A percentile compares a stretch with the other conserved stretches of the same genome.
phyloP scores from a whole-genome alignment of 1,140 invertebrate species.

The Archivesica marissinica region DNA sequence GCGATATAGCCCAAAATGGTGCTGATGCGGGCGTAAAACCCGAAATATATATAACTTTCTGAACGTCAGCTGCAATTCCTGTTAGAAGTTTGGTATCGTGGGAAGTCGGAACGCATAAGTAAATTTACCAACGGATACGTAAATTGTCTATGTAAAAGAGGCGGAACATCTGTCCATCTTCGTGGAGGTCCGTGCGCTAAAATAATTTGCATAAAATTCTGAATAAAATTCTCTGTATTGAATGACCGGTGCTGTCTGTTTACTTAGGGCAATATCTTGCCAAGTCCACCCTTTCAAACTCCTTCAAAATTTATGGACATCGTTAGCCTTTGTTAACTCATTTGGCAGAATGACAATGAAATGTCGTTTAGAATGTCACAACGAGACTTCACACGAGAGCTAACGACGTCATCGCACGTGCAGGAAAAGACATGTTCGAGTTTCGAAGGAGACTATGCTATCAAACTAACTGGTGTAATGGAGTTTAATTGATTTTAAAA shows the following conservation, averaged over 20 bases:
- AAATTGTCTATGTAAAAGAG: conserved; percentile 15
- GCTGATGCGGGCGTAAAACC: too few species aligned
- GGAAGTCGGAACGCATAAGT: conserved; percentile 13
- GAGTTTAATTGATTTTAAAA: conserved; percentile 27
- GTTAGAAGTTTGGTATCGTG: not conserved
- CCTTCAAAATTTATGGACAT: conserved; percentile 44
- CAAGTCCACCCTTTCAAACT: conserved; percentile 31
- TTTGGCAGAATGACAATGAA: conserved; percentile 39
- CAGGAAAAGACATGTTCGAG: not conserved
- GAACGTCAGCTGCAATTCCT: too few species aligned
- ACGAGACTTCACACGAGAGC: conserved; percentile 34
- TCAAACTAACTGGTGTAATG: conserved; percentile 1
- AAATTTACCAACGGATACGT: conserved; percentile 22
- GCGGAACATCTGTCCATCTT: conserved; percentile 14
- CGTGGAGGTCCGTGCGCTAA: conserved; percentile 7
- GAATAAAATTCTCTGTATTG: conserved; percentile 13
- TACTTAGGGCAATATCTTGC: conserved; percentile 27
- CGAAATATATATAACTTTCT: too few species aligned
- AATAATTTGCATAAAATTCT: conserved; percentile 41
- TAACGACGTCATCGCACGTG: conserved; percentile 37
- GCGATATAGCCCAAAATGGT: too few species aligned
- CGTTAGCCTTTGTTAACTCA: conserved; percentile 35
- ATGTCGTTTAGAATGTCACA: conserved; percentile 4
- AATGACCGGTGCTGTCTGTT: conserved; percentile 35
- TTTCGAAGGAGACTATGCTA: conserved; percentile 8